Conservation (phyloP, 2,797 vertebrate species). For the Amphiprion clarkii region DNA sequence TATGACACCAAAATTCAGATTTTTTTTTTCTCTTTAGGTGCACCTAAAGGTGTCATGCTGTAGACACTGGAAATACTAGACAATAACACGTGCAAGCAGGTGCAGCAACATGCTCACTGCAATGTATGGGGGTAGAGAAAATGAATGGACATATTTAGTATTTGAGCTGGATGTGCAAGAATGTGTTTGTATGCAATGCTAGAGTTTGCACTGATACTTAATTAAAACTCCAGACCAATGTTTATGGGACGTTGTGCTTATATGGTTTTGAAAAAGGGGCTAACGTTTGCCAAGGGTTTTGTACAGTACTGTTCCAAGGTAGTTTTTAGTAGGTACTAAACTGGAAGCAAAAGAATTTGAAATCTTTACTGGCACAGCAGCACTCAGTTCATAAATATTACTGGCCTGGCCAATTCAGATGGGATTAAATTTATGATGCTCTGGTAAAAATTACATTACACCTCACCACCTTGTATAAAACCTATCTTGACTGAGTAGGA, state of each 20-base stretch:
- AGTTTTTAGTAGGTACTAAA: slow-evolving; percentile 20
- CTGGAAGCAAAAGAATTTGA: not conserved
- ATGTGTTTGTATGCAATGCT: not conserved
- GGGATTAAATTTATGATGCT: slow-evolving; percentile 9
- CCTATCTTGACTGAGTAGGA: not conserved
- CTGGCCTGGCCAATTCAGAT: slow-evolving; percentile 19
- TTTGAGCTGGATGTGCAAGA: not conserved
- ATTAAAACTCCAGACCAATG: not conserved
- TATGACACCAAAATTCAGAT: too few relatives aligned
- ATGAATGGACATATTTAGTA: not conserved
- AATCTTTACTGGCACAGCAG: slow-evolving; percentile 25
- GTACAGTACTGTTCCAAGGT: not conserved
- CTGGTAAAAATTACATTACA: slow-evolving; percentile 9
- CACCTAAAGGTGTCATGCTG: not conserved
- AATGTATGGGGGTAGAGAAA: not conserved
- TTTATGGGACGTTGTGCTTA: not conserved
- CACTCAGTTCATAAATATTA: slow-evolving; percentile 29
- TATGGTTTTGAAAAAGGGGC: not conserved
- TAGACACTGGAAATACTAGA: not conserved
- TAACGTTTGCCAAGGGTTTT: slow-evolving; percentile 1
- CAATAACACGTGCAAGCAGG: not conserved
- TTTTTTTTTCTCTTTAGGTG: too few relatives aligned
- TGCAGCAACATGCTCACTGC: not conserved
- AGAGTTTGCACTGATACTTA: not conserved
- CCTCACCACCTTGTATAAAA: not conserved